Evolutionary conservation across 2,113 vertebrate genomes (phyloP), one percentile per base, ranked within the genome.

Genomic region (Uria aalge): DNA sequence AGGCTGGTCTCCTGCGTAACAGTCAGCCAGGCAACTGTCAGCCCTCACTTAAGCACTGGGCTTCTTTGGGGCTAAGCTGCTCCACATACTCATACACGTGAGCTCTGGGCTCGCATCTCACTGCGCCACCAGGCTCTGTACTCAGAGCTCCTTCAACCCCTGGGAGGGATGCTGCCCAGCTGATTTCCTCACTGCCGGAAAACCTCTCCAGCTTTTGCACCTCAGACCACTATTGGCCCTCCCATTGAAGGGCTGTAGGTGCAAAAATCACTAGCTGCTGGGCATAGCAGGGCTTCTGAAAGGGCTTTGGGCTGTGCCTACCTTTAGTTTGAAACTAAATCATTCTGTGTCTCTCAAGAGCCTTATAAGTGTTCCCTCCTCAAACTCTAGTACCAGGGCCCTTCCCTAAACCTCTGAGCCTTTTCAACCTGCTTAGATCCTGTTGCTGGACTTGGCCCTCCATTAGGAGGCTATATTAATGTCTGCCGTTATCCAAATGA

Each of bases 401-500:
- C 90, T 66, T 50, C 50, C 36, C 79, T 34, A n/a, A 88, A 52
- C 34, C 77, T 26, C 79, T 26, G 64, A 78, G 45, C 34, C 41
- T 45, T 36, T 90, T 40, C 60, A 52, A 5, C 41, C 50, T 68
- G 29, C 57, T n/a, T 1, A 40, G 77, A 50, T 14, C 23, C 50
- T 45, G 12, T 0, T 21, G 68, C 59, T 21, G 47, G 43, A 20
- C 24, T 11, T 20, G 34, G 45, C 21, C 24, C 40, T 77, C 71
- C 53, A 29, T 16, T 6, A 50, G 17, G 30, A 87, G 30, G 8
- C 53, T 36, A 2, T 21, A 3, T 7, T 9, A 59, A 47, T 0
- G 0, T 40, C 27, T 5, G 5, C 41, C 3, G 0, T 6, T 34
- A 30, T 2, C 75, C 69, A 15, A 36, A 67, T 0, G 47, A 89